Evolutionary conservation across 2,113 vertebrate genomes (phyloP), one percentile per base, ranked within the genome.

Genomic region (Paraplagusia blochii): DNA sequence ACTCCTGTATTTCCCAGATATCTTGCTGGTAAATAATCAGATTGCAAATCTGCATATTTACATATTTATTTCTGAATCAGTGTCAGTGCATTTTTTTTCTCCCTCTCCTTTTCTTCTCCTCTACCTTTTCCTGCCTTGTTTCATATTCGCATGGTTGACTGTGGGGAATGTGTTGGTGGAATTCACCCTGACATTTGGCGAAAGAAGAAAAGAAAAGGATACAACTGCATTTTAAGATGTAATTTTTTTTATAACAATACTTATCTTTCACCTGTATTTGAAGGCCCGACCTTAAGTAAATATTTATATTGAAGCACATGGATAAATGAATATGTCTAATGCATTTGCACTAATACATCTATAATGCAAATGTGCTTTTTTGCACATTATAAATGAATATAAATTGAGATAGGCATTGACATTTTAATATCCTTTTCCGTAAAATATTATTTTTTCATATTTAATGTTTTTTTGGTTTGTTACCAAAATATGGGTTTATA

Each of bases 101-200:
- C 61, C 29, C 15, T 38, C 35, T 51, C 19, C n/a, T 52, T 35
- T 44, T 22, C 11, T 47, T 29, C 44, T 17, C 52, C 19, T 59
- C 43, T 54, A 1, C 45, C 18, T n/a, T 57, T 40, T 12, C 35
- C 53, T 69, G 9, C 29, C 66, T 65, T 57, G 75, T 74, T 76
- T 67, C 50, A 79, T 78, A 70, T 74, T 17, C 44, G 66, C 79
- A 72, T 83, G 79, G 63, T 56, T 84, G 76, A 53, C 55, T 70
- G 38, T 18, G 36, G 69, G 74, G 81, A 87, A 87, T 81, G 69
- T 83, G 75, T 76, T 77, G 70, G 61, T 71, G 70, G 72, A 83
- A 70, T 84, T 80, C 13, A 83, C 71, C 76, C 54, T 48, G 15
- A 65, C 47, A 62, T 62, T 46, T 36, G 17, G 16, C 70, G 68